These are phyloP conservation scores for Dioctria linearis DNA, from an alignment of 2,888 invertebrate genomes.

Conservation along the genomic window DNA sequence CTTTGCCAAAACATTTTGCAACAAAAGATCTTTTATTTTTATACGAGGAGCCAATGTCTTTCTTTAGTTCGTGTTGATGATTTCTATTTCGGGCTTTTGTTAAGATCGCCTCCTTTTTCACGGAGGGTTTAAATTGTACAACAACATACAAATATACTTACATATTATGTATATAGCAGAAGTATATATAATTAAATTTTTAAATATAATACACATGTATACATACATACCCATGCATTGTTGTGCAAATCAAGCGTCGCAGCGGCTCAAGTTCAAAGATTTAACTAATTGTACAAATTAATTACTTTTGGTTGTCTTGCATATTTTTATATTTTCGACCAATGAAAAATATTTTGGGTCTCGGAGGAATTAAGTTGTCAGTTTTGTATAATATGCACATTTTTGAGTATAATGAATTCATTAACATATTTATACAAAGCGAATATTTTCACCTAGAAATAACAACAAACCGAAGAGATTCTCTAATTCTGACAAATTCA, in stretches of 20 bases:
- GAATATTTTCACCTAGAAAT: too few relatives aligned
- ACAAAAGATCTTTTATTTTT: slow-evolving; percentile 41
- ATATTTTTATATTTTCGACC: background rate
- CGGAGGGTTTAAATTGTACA: background rate
- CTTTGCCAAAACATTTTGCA: slow-evolving; percentile 43
- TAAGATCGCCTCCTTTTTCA: slow-evolving; percentile 37
- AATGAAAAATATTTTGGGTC: too few relatives aligned
- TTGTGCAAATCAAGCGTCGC: slow-evolving; percentile 8
- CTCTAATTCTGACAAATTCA: background rate
- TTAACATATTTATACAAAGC: too few relatives aligned
- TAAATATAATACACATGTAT: too few relatives aligned
- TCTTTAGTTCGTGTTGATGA: slow-evolving; percentile 24
- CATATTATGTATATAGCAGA: background rate
- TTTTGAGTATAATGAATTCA: too few relatives aligned
- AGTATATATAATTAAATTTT: background rate
- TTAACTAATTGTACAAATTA: slow-evolving; percentile 24
- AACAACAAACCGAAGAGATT: too few relatives aligned
- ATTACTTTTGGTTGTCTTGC: background rate
- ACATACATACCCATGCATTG: too few relatives aligned
- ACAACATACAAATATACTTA: background rate
- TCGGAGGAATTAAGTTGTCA: too few relatives aligned
- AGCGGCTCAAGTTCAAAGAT: slow-evolving; percentile 25
- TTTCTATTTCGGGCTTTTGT: slow-evolving; percentile 21
- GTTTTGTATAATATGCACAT: too few relatives aligned
- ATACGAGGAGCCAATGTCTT: slow-evolving; percentile 35